Evolutionary conservation across 2,888 invertebrate species (phyloP), one percentile per base, ranked within the genome.

Genomic region (Frankliniella intonsa): DNA sequence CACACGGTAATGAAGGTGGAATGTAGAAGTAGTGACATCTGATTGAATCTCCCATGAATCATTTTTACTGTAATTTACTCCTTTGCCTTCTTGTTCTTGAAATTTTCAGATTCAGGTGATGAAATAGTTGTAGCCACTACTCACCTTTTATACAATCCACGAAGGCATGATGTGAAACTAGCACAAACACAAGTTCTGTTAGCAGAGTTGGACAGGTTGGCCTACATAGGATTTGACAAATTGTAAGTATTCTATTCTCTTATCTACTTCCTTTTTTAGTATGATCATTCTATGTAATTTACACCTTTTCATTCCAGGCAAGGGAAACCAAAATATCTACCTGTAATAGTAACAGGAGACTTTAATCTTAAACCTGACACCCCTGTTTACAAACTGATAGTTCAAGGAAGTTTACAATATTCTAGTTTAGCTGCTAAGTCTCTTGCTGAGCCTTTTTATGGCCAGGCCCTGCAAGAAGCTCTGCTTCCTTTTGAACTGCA

Each of bases 91-190:
- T 5, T 38, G 38, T 38, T 38, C 38, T 38, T 38, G 38, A 38
- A 38, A 38, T 2, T 3, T 62, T 12, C 25, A 76, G 69, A 25
- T 25, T 11, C 22, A 25, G 69, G 3, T 11, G 88, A 89, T 0
- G 89, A 91, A 12, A 88, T 97, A 76, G 91, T 95, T 81, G 92
- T 98, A 0, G 95, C 96, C 8, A 99, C 97, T 17, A 99, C 99
- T 0, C 99, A 99, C 88, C 90, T 99, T 80, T 89, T 99, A 14
- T 99, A 94, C 88, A 99, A 99, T 90, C 97, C 96, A 0, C 92
- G 89, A 84, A 90, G 99, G 69, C 93, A 94, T 27, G 98, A 99
- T 87, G 92, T 98, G 0, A 92, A 97, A 85, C 89, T 98, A 51
- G 97, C 95, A 0, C 99, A 99, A 88, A 89, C 94, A 69, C 94